phyloP scores from a whole-genome alignment of 2,888 invertebrate genomes.

The Argyresthia albistria region DNA sequence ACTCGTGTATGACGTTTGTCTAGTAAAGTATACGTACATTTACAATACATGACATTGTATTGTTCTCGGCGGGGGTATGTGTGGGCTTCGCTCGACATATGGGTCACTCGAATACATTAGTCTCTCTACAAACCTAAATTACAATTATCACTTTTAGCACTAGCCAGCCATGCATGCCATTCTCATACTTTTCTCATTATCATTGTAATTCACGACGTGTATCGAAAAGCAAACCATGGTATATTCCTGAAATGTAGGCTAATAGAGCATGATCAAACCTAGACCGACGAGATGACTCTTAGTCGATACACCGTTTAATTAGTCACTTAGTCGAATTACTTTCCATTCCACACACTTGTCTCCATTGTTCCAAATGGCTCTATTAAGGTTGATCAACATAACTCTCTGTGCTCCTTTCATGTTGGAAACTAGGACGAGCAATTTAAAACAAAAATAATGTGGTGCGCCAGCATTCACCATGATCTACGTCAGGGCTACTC shows the following conservation, averaged over 20 bases:
- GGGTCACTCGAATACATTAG: neutral
- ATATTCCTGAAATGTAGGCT: constrained; percentile 38
- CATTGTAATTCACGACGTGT: too few relatives aligned
- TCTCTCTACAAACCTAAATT: neutral
- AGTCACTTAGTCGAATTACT: constrained; percentile 35
- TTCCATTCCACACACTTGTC: constrained; percentile 24
- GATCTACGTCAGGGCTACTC: neutral
- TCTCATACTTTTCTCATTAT: too few relatives aligned
- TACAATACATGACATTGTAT: neutral
- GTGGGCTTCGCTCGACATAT: neutral
- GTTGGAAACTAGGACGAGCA: neutral
- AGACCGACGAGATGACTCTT: constrained; percentile 37
- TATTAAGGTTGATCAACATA: constrained; percentile 1
- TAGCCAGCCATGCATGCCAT: too few relatives aligned
- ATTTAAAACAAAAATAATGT: neutral
- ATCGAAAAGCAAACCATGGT: too few relatives aligned
- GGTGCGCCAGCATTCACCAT: neutral
- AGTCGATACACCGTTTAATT: constrained; percentile 34
- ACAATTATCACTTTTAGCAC: too few relatives aligned
- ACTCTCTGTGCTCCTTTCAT: neutral
- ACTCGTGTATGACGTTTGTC: constrained; percentile 26
- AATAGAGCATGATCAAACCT: constrained; percentile 42
- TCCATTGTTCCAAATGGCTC: constrained; percentile 22
- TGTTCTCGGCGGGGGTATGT: constrained; percentile 1
- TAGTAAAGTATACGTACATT: constrained; percentile 10